These are phyloP conservation scores for Etheostoma perlongum DNA, from an alignment of 2,797 vertebrate species.

Conservation along the genomic window DNA sequence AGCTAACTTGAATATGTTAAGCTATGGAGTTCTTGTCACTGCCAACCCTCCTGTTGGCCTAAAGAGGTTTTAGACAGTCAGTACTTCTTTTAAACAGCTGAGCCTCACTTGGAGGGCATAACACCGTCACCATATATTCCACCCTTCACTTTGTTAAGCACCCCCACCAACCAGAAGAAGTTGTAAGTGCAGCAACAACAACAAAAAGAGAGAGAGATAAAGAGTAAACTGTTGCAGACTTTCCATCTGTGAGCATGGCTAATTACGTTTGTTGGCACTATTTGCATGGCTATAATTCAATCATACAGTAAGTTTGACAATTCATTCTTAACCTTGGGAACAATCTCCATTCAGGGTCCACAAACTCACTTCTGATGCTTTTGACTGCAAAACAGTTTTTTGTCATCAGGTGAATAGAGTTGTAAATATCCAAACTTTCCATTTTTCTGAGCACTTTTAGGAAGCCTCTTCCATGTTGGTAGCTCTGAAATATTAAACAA, in stretches of 20 bases:
- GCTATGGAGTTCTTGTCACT: neutral
- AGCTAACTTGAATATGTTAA: neutral
- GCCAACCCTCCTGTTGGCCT: neutral
- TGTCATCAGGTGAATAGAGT: neutral
- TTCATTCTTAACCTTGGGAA: neutral
- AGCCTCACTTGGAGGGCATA: neutral
- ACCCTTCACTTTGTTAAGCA: too few relatives aligned
- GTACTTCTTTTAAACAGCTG: neutral
- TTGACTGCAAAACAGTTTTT: neutral
- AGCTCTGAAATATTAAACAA: neutral
- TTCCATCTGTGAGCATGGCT: conserved; percentile 3
- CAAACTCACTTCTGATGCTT: neutral
- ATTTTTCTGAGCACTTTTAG: too few relatives aligned
- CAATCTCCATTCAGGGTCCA: neutral
- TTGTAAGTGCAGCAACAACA: neutral
- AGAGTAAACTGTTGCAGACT: neutral
- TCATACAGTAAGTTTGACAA: neutral
- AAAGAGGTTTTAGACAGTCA: neutral
- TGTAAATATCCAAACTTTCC: neutral
- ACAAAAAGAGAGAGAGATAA: neutral
- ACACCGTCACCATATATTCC: neutral
- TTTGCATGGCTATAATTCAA: neutral
- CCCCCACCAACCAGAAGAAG: neutral
- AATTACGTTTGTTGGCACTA: neutral
- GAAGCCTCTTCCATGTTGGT: neutral